phyloP scores from a whole-genome alignment of 2,113 vertebrate species.

The Sinocyclocheilus grahami region DNA sequence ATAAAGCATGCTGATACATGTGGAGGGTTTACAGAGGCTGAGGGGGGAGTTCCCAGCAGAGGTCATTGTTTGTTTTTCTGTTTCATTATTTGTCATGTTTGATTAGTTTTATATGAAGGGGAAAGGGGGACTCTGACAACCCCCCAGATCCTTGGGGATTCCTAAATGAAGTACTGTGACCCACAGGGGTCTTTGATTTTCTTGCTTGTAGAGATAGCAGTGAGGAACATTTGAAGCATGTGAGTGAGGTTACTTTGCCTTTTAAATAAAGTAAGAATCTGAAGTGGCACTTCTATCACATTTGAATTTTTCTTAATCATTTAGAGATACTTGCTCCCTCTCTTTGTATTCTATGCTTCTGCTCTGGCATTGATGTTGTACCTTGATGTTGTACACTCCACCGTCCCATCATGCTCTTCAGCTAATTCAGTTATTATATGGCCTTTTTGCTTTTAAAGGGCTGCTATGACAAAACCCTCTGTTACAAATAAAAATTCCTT shows the following conservation, averaged over 20 bases:
- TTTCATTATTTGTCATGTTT: constrained; percentile 37
- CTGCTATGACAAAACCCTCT: not conserved
- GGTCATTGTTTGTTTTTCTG: constrained; percentile 44
- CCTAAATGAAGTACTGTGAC: not conserved
- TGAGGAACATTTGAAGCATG: not conserved
- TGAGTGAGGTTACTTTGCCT: not conserved
- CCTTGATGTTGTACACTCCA: not conserved
- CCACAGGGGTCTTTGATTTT: not conserved
- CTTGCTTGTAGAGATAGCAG: not conserved
- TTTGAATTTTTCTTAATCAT: not conserved
- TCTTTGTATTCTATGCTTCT: not conserved
- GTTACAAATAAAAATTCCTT: not conserved
- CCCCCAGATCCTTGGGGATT: not conserved
- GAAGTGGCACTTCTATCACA: not conserved
- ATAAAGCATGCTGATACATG: constrained; percentile 29
- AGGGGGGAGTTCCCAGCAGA: constrained; percentile 17
- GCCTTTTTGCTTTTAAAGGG: not conserved
- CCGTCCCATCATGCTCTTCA: not conserved
- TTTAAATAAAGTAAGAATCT: not conserved
- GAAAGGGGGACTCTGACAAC: not conserved
- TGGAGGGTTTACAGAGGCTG: not conserved
- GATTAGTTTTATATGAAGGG: not conserved
- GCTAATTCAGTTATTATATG: not conserved
- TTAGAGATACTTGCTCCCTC: not conserved
- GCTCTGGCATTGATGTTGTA: not conserved